A percentile compares a stretch with the other conserved stretches of the same genome.
These are phyloP conservation scores for Chesias legatella DNA, from an alignment of 2,888 invertebrate species.

Conservation along the genomic window DNA sequence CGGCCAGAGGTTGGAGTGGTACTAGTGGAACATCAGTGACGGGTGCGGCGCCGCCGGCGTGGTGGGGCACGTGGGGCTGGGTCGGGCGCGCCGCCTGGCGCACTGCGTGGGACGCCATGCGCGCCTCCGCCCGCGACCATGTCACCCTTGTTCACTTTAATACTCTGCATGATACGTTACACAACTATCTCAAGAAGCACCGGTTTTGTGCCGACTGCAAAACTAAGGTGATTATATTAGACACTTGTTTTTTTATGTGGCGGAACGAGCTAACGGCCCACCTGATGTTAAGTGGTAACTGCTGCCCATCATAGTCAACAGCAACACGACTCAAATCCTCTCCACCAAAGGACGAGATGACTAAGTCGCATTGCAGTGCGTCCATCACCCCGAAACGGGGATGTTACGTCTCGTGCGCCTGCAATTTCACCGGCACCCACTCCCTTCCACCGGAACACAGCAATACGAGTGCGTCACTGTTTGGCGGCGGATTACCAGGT, in stretches of 20 bases:
- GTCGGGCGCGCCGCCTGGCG: slow-evolving; percentile 85
- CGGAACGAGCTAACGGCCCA: too few species aligned
- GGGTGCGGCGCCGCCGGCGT: slow-evolving; percentile 85
- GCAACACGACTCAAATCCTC: too few species aligned
- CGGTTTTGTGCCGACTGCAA: slow-evolving; percentile 96
- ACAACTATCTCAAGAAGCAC: slow-evolving; percentile 94
- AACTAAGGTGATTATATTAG: slow-evolving; percentile 85
- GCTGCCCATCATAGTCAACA: too few species aligned
- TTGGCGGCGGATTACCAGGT: too few species aligned
- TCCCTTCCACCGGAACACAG: too few species aligned
- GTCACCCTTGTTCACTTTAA: slow-evolving; percentile 93
- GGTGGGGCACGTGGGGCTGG: slow-evolving; percentile 86
- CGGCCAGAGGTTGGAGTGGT: slow-evolving; percentile 86
- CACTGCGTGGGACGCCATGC: slow-evolving; percentile 93
- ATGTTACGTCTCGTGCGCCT: too few species aligned
- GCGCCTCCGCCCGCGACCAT: slow-evolving; percentile 88
- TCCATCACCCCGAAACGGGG: too few species aligned
- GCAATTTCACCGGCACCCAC: too few species aligned
- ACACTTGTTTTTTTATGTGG: not conserved
- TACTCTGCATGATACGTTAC: slow-evolving; percentile 90
- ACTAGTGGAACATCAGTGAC: slow-evolving; percentile 83
- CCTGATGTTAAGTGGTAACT: too few species aligned
- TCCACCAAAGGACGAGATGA: too few species aligned
- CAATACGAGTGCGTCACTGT: too few species aligned
- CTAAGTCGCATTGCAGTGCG: too few species aligned